A percentile compares a stretch with the other conserved stretches of the same genome.
Evolutionary conservation across 2,797 vertebrate species (phyloP).

Genomic region (Ptychadena robeensis): DNA sequence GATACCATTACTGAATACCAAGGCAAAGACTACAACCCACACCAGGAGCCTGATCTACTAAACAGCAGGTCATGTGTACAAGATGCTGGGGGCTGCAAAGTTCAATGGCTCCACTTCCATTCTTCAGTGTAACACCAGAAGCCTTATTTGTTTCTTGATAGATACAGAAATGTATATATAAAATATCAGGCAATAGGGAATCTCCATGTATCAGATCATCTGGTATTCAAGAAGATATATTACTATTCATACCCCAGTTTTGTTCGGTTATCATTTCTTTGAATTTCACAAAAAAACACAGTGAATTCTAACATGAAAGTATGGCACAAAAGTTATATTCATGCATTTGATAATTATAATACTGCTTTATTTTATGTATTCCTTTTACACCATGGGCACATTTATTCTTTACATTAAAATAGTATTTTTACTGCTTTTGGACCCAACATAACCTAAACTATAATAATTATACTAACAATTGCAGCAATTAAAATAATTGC

Average conservation of each 20-base stretch:
- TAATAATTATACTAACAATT: not conserved
- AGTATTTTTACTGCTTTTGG: not conserved
- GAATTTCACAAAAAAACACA: too few species aligned
- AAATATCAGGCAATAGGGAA: not conserved
- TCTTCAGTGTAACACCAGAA: not conserved
- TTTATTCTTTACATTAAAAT: not conserved
- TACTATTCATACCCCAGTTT: too few species aligned
- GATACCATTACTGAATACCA: slow-evolving; percentile 72
- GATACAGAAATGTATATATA: not conserved
- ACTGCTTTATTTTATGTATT: not conserved
- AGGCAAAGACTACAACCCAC: slow-evolving; percentile 69
- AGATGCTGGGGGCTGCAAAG: slow-evolving; percentile 59
- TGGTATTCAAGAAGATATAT: too few species aligned
- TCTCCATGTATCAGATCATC: too few species aligned
- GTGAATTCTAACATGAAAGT: too few species aligned
- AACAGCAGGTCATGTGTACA: slow-evolving; percentile 72
- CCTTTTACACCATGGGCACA: not conserved
- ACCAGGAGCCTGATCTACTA: slow-evolving; percentile 72
- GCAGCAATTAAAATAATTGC: slow-evolving; percentile 25
- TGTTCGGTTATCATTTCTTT: too few species aligned
- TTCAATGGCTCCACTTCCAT: not conserved
- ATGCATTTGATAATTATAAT: too few species aligned
- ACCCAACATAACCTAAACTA: not conserved
- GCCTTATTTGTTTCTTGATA: not conserved
- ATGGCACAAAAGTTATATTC: too few species aligned